phyloP scores from a whole-genome alignment of 2,113 vertebrate species.

The Cichladusa arquata region DNA sequence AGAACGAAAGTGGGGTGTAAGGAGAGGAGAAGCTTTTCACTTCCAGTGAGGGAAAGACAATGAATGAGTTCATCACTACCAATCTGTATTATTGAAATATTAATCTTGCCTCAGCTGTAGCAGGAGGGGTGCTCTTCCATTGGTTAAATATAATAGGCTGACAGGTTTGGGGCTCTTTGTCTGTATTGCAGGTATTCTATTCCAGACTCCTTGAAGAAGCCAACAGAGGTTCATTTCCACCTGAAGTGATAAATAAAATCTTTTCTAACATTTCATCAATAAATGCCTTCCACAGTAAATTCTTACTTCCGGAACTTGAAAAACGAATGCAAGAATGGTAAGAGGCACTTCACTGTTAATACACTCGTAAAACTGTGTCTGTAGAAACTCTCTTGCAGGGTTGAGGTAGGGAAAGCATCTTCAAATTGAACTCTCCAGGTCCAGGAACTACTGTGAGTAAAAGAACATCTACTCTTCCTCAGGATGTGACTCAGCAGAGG shows the following conservation, averaged over 20 bases:
- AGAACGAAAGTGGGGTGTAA: neutral
- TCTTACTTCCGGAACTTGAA: conserved; percentile 93
- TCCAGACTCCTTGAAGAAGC: conserved; percentile 90
- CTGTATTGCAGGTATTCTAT: conserved; percentile 85
- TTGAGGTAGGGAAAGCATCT: neutral
- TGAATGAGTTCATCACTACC: neutral
- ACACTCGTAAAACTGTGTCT: neutral
- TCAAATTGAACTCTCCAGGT: neutral
- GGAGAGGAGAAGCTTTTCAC: neutral
- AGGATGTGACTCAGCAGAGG: conserved; percentile 22
- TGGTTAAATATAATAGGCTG: neutral
- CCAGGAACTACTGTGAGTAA: neutral
- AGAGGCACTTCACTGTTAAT: conserved; percentile 47
- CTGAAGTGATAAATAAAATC: conserved; percentile 93
- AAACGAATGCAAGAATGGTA: conserved; percentile 98
- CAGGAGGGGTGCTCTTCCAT: neutral
- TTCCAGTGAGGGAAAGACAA: neutral
- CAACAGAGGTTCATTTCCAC: conserved; percentile 88
- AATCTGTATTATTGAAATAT: neutral
- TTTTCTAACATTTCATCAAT: conserved; percentile 98
- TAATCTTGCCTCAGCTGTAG: neutral
- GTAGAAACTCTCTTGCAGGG: neutral
- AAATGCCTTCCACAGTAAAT: conserved; percentile 92
- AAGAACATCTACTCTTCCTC: neutral
- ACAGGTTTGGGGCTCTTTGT: neutral